A percentile compares a stretch with the other conserved stretches of the same genome.
These are phyloP conservation scores for Trachelus troglodyta DNA, from an alignment of 2,888 invertebrate species.

Conservation along the genomic window DNA sequence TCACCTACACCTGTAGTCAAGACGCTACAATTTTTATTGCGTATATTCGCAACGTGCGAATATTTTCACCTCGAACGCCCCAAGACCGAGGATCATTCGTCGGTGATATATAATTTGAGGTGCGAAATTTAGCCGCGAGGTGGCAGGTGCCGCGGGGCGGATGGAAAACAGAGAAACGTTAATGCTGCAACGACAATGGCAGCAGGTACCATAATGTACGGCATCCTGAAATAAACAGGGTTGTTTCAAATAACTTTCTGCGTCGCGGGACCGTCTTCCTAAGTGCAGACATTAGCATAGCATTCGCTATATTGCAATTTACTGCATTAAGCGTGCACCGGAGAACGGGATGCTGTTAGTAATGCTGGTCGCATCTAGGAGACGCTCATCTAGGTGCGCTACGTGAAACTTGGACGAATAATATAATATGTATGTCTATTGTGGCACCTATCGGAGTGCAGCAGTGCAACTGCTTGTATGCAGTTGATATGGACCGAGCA, in stretches of 20 bases:
- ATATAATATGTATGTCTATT: neutral
- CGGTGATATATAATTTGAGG: neutral
- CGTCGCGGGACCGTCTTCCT: constrained; percentile 42
- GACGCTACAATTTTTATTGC: neutral
- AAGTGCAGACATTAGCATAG: constrained; percentile 54
- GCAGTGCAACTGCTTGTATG: neutral
- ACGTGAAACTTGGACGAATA: neutral
- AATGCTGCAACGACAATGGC: neutral
- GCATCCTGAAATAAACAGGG: constrained; percentile 37
- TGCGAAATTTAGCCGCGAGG: neutral
- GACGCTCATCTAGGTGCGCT: neutral
- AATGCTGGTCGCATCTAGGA: neutral
- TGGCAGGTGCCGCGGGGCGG: no score
- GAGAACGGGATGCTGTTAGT: constrained; percentile 1
- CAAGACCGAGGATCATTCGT: neutral
- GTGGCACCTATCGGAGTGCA: neutral
- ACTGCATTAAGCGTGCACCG: constrained; percentile 40
- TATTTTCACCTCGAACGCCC: neutral
- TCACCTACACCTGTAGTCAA: rapidly evolving
- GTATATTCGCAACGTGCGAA: neutral
- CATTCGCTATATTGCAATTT: constrained; percentile 50
- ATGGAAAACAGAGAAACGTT: neutral
- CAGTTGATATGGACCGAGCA: neutral
- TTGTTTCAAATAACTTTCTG: constrained; percentile 46
- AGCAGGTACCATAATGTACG: neutral